These are phyloP conservation scores for Labeo rohita DNA, from an alignment of 2,113 vertebrate genomes.

Conservation along the genomic window DNA sequence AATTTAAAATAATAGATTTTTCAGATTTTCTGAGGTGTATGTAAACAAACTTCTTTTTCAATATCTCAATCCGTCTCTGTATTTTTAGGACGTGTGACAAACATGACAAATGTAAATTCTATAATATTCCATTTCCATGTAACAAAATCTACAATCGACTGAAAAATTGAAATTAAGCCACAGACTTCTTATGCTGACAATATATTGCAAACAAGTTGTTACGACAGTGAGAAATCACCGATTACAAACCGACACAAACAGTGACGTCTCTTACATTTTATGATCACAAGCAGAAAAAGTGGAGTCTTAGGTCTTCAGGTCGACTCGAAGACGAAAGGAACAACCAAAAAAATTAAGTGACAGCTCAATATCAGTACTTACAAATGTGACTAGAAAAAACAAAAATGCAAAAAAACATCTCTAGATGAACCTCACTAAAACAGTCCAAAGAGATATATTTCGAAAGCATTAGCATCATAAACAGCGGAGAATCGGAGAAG, in stretches of 20 bases:
- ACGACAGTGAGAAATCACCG: slow-evolving; percentile 19
- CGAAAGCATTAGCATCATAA: slow-evolving; percentile 28
- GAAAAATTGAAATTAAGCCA: slow-evolving; percentile 20
- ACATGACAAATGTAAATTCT: background rate
- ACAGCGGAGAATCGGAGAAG: slow-evolving; percentile 8
- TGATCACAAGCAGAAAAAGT: slow-evolving; percentile 20
- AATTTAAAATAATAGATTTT: too few species aligned
- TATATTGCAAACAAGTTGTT: slow-evolving; percentile 40
- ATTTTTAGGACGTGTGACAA: background rate
- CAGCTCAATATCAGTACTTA: slow-evolving; percentile 19
- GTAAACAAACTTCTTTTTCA: background rate
- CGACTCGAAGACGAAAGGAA: background rate
- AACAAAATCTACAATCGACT: background rate
- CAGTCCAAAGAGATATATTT: background rate
- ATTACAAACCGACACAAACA: slow-evolving; percentile 28
- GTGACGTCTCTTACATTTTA: slow-evolving; percentile 19
- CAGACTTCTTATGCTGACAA: background rate
- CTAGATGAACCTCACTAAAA: slow-evolving; percentile 28
- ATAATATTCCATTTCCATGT: background rate
- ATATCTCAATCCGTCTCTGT: background rate
- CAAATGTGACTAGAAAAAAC: slow-evolving; percentile 19
- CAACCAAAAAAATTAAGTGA: slow-evolving; percentile 4
- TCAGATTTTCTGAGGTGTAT: too few species aligned
- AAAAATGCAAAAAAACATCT: background rate
- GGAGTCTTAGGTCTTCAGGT: background rate